These are phyloP conservation scores for Cataglyphis altisquamis DNA, from an alignment of 2,888 invertebrate genomes.

Conservation along the genomic window DNA sequence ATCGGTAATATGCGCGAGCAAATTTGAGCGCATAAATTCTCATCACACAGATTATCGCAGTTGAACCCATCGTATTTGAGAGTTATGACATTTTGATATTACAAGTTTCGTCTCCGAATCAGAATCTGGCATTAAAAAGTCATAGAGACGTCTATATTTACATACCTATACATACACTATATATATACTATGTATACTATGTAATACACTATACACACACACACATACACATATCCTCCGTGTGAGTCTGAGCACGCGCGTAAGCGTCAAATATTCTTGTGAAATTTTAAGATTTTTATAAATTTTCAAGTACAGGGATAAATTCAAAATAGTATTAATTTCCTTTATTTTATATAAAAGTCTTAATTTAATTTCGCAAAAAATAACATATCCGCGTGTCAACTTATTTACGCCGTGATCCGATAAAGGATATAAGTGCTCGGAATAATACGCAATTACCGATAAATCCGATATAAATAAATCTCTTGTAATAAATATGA, in stretches of 20 bases:
- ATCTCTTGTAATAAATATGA: background rate
- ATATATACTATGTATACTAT: no score
- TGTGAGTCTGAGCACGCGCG: no score
- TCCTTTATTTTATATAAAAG: background rate
- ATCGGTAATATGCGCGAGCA: slow-evolving; percentile 30
- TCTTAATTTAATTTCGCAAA: background rate
- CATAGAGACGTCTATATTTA: slow-evolving; percentile 28
- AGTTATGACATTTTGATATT: slow-evolving; percentile 48
- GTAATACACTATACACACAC: background rate
- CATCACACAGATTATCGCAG: slow-evolving; percentile 33
- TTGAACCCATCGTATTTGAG: slow-evolving; percentile 46
- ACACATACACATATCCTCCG: background rate
- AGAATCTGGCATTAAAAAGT: slow-evolving; percentile 48
- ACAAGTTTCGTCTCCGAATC: slow-evolving; percentile 44
- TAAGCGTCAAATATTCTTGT: background rate
- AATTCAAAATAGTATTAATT: background rate
- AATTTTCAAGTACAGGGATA: background rate
- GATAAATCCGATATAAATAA: background rate
- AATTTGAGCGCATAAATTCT: slow-evolving; percentile 36
- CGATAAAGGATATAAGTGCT: background rate
- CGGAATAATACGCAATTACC: background rate
- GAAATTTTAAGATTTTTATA: slow-evolving; percentile 17
- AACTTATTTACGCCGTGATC: background rate
- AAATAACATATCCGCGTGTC: background rate
- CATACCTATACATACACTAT: background rate